These are phyloP conservation scores for Pangasius djambal DNA, from an alignment of 2,797 vertebrate species.

Conservation along the genomic window DNA sequence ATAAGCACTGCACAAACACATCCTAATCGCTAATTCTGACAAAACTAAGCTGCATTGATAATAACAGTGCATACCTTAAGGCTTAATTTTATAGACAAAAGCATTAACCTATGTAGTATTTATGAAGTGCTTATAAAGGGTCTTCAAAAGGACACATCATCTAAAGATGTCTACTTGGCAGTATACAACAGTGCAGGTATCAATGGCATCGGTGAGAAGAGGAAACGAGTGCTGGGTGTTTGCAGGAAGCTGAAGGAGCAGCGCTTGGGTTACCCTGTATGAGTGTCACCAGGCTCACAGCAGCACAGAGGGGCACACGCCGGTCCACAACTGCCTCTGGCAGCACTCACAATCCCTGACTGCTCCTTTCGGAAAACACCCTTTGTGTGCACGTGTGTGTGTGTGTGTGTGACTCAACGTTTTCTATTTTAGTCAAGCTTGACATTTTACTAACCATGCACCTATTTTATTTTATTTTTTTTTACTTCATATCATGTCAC, in stretches of 20 bases:
- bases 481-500: background rate
- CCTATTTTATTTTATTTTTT: background rate
- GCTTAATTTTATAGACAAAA: conserved; percentile 46
- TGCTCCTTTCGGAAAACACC: conserved; percentile 23
- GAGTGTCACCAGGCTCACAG: conserved; percentile 42
- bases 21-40: conserved; percentile 21
- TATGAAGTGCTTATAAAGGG: conserved; percentile 53
- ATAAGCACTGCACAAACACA: conserved; percentile 47
- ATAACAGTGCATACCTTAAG: conserved; percentile 51
- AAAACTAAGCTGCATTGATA: conserved; percentile 3
- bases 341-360: conserved; percentile 34
- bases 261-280: conserved; percentile 45
- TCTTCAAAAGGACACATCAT: conserved; percentile 35
- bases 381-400: conserved; percentile 14
- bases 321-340: conserved; percentile 33
- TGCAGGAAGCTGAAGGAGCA: conserved; percentile 34
- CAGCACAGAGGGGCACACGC: conserved; percentile 16
- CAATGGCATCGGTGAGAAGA: conserved; percentile 26
- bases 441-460: conserved; percentile 38
- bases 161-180: conserved; percentile 53
- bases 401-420: background rate
- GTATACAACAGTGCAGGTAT: conserved; percentile 50
- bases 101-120: conserved; percentile 46
- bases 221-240: background rate
- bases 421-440: conserved; percentile 19